Base-by-base conservation (phyloP, 2,888 invertebrate genomes). In the Pterobdella sp. region DNA sequence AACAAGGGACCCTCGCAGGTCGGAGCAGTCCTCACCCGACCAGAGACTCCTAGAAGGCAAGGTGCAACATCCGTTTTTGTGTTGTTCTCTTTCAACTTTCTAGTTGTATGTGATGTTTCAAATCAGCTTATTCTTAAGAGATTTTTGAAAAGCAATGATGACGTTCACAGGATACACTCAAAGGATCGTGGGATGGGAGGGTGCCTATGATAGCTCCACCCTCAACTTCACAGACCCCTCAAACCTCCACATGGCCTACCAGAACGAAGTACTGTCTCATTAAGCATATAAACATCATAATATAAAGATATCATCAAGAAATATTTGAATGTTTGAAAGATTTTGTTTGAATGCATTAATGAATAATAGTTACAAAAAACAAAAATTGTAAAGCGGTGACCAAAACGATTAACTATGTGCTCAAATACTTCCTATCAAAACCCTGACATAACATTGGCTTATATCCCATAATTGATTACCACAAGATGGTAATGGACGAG, bases 11-110 rank as follows among this genome's bases (percentile, higher is more conserved):
- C n/a, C 2, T 71, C 71, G 10, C 60, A 63, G 71, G 63, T 71
- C 35, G 71, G 71, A 35, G 71, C 71, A 1, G 36, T 56, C 22
- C 63, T 71, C 26, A 71, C 63, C 34, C 31, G 52, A 34, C 60
- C 71, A 1, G 71, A 71, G 35, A 42, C 63, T 7, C 35, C 52
- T 26, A 29, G 36, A 1, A 63, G 71, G 14, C 35, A 60, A 35
- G 52, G 65, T 65, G 35, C 22, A 22, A 14, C 49, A 14, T 14
- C 49, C 10, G 7, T 42, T 42, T 7, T 18, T 42, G 42, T 7
- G 4, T 56, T 22, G 7, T n/a, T 56, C n/a, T 56, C 3, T 56
- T 56, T 56, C n/a, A 26, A 14, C 60, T 56, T 56, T 56, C n/a
- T 56, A 4, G 18, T 42, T 42, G 49, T 42, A 7, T 42, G 49